phyloP scores from a whole-genome alignment of 2,113 vertebrate genomes.

The Rhynchomys soricoides region DNA sequence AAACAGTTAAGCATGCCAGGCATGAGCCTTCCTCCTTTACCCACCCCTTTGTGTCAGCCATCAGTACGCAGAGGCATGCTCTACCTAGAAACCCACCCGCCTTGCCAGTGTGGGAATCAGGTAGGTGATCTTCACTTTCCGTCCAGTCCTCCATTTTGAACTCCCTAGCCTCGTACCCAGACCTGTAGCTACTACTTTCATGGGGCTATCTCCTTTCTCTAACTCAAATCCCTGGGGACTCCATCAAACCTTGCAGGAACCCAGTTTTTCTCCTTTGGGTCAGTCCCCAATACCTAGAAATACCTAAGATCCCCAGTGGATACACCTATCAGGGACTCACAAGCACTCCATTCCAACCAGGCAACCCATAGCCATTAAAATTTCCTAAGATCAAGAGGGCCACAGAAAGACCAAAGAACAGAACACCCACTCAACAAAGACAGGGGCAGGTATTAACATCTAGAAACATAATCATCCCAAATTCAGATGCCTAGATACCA shows the following conservation, averaged over 20 bases:
- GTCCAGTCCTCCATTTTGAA: neutral
- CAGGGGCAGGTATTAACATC: neutral
- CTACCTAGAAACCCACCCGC: neutral
- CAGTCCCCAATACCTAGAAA: neutral
- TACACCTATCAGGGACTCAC: neutral
- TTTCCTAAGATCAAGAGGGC: neutral
- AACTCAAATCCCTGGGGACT: neutral
- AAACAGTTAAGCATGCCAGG: neutral
- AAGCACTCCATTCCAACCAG: neutral
- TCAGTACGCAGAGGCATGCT: neutral
- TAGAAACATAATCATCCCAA: neutral
- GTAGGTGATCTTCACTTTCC: neutral
- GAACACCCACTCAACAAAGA: neutral
- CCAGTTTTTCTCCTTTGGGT: neutral
- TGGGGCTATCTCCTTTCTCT: neutral
- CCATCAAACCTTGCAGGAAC: neutral
- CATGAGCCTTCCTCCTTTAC: neutral
- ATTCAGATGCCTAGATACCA: neutral
- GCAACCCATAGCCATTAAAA: neutral
- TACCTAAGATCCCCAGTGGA: neutral
- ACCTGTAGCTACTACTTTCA: neutral
- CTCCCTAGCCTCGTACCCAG: neutral
- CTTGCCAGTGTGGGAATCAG: neutral
- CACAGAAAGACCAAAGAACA: neutral
- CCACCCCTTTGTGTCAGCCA: neutral